These are phyloP conservation scores for Nephrotoma appendiculata DNA, from an alignment of 2,888 invertebrate genomes.

Conservation along the genomic window DNA sequence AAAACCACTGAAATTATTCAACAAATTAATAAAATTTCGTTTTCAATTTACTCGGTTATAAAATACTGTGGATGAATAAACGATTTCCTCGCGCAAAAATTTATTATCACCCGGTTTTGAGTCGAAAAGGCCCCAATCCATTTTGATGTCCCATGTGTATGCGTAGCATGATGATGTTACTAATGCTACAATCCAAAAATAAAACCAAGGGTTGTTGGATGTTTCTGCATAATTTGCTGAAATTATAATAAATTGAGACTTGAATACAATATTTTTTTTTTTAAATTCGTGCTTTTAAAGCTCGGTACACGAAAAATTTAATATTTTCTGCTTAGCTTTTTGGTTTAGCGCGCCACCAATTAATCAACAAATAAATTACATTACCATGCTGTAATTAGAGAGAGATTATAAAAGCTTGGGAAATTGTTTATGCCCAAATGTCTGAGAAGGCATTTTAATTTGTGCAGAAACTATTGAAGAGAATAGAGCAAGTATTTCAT, in stretches of 20 bases:
- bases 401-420: too few relatives aligned
- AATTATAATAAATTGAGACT: not conserved
- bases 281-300: too few relatives aligned
- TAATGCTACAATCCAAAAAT: conserved; percentile 52
- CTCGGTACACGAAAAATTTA: too few relatives aligned
- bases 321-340: too few relatives aligned
- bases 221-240: conserved; percentile 21
- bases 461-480: too few relatives aligned
- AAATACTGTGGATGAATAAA: conserved; percentile 57
- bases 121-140: conserved; percentile 80
- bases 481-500: too few relatives aligned
- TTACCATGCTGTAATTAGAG: too few relatives aligned
- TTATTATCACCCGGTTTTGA: conserved; percentile 58
- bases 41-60: not conserved
- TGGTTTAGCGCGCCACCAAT: too few relatives aligned
- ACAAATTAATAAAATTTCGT: not conserved
- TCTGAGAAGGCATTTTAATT: too few relatives aligned
- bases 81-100: conserved; percentile 63
- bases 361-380: too few relatives aligned
- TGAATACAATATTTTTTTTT: too few relatives aligned
- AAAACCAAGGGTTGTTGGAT: conserved; percentile 48
- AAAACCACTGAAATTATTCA: conserved; percentile 43
- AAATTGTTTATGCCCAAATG: too few relatives aligned
- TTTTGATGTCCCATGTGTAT: conserved; percentile 70
- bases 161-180: conserved; percentile 63